Evolutionary conservation across 2,113 vertebrate genomes (phyloP).

Genomic region (Lamprologus lemairii): DNA sequence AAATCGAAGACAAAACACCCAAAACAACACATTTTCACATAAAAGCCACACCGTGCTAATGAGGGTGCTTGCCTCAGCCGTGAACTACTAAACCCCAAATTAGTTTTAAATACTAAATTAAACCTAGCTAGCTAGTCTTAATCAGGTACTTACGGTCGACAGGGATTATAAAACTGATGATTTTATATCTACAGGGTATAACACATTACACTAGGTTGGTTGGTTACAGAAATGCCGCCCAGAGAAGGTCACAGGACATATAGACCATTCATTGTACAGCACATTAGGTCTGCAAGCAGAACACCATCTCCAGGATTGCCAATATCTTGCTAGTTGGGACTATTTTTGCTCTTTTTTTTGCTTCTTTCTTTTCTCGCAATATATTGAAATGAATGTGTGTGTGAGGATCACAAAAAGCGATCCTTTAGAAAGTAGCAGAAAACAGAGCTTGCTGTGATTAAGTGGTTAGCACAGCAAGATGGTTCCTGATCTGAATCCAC

Average conservation of each 20-base stretch:
- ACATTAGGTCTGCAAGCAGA: not conserved
- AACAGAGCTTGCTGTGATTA: not conserved
- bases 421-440: not conserved
- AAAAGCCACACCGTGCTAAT: not conserved
- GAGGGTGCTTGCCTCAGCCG: not conserved
- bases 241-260: not conserved
- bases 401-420: not conserved
- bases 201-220: not conserved
- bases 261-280: not conserved
- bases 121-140: not conserved
- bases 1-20: not conserved
- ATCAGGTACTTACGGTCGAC: not conserved
- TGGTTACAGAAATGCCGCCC: not conserved
- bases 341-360: not conserved
- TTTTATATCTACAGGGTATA: not conserved
- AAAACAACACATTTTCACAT: not conserved
- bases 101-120: not conserved
- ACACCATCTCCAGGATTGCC: not conserved
- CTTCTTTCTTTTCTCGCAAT: rapidly evolving
- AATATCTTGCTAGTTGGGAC: not conserved
- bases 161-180: not conserved
- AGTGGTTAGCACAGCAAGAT: not conserved
- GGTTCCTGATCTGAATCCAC: not conserved
- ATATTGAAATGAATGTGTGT: not conserved
- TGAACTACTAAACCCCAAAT: not conserved